Evolutionary conservation across 2,113 vertebrate genomes (phyloP).

Genomic region (Brachyhypopomus occidentalis): DNA sequence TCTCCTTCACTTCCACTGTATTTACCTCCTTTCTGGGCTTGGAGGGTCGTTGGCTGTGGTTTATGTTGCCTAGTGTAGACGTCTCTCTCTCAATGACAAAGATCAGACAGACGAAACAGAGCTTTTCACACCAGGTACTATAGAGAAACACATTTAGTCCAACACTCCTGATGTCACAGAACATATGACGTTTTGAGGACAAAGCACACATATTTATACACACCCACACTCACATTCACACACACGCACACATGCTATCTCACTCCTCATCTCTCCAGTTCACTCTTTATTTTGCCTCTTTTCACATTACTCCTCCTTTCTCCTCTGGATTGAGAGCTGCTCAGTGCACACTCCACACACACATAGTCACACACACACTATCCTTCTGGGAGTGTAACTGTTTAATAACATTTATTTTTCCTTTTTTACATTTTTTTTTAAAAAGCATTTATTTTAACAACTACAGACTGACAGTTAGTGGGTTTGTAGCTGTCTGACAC

Average conservation of each 20-base stretch:
- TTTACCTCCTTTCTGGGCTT: too few species aligned
- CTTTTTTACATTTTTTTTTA: conserved; percentile 61
- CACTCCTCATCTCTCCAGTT: neutral
- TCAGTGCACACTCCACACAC: conserved; percentile 77
- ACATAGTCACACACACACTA: conserved; percentile 75
- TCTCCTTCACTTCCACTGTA: too few species aligned
- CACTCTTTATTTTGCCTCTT: neutral
- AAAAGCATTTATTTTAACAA: conserved; percentile 25
- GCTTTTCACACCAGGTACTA: too few species aligned
- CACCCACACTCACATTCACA: too few species aligned
- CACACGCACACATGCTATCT: too few species aligned
- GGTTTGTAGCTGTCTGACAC: conserved; percentile 71
- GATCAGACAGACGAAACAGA: too few species aligned
- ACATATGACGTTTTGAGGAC: neutral
- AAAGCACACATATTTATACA: too few species aligned
- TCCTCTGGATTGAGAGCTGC: conserved; percentile 78
- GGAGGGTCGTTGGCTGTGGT: too few species aligned
- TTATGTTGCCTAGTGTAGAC: too few species aligned
- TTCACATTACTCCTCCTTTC: neutral
- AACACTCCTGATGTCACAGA: neutral
- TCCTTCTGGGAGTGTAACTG: conserved; percentile 83
- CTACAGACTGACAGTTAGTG: conserved; percentile 72
- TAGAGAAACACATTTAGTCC: too few species aligned
- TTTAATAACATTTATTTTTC: conserved; percentile 64
- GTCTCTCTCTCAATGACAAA: too few species aligned